Base-by-base conservation (phyloP, 2,888 invertebrate species). In the Trachelus iudaicus region DNA sequence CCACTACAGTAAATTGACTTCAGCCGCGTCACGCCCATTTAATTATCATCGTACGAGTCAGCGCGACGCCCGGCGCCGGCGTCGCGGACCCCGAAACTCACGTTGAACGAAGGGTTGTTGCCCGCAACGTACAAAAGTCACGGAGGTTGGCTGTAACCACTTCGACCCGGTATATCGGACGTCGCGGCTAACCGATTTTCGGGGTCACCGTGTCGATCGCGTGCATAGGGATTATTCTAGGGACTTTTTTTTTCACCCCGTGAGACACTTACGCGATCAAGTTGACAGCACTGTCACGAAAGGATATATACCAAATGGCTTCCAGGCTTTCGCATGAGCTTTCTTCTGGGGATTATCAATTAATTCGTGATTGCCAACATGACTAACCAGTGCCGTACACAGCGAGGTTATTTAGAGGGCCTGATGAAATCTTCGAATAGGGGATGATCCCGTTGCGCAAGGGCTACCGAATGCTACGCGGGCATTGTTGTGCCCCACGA, bases 21-120 rank as follows among this genome's bases (percentile, higher is more conserved):
- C 82, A 79, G 75, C 80, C 79, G 80, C 78, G 78, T 75, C 79
- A 75, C 74, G 74, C 74, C 74, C 74, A 34, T 73, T 73, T 73
- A 73, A 73, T 73, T 73, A 73, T 73, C 74, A 34, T 34, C 74
- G 74, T 33, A 9, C 34, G 34, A 71, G 35, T 73, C 76, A 56
- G 69, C 73, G 75, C 69, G 75, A 71, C 76, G 73, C 56, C 73
- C 34, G 75, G 40, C 73, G 69, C 73, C 30, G 69, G 73, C 73
- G 34, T 33, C 15, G 37, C 31, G 76, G 34, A 76, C 37, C 69
- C 37, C 68, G 69, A 37, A 15, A 1, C 68, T 30, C 75, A 37
- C 68, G 69, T 12, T 11, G 31, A 31, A 15, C 75, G 40, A 56
- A 56, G 40, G 40, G 23, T 56, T 56, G 9, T 23, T 23, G 40